Evolutionary conservation across 2,797 vertebrate species (phyloP), one percentile per base, ranked within the genome.

Genomic region (Tauraco hartlaubi): DNA sequence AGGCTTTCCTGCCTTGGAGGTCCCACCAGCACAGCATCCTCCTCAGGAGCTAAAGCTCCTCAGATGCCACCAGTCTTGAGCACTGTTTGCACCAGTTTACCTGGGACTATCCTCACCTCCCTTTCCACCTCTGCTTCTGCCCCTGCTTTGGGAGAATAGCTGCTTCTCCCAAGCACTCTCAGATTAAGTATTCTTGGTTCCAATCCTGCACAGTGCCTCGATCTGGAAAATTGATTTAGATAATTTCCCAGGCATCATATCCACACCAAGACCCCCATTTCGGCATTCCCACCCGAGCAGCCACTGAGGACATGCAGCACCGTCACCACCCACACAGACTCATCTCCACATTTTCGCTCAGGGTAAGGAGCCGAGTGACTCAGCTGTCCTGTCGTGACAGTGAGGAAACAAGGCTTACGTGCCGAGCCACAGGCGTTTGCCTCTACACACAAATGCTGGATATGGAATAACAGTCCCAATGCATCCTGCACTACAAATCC

Each of bases 151-250:
- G 69, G 35, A 91, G 55, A 92, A 54, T 74, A 92, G 69, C 58
- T 93, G 69, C 83, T 94, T 72, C 77, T 78, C 43, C 37, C 64
- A 80, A 33, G 31, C 61, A 80, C 44, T 85, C 51, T 12, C 9
- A 90, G 64, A 91, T 91, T 78, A 82, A 94, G 93, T 81, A 76
- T 68, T 91, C 73, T 82, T 90, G 62, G 71, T 91, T 93, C 68
- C 80, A 63, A 61, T 87, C 68, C 55, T 72, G 59, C 75, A 76
- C 55, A 15, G 81, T 55, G 81, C 85, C 81, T 87, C 85, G 87
- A 92, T 90, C 74, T 81, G 69, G 37, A 86, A 93, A 94, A 86
- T 93, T 49, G 83, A 90, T 90, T 90, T 85, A 77, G 84, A 41
- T 83, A 74, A 85, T 87, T 89, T 92, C 56, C 75, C 76, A 82